phyloP scores from a whole-genome alignment of 2,888 invertebrate species.

The Sclerodermus sp. region DNA sequence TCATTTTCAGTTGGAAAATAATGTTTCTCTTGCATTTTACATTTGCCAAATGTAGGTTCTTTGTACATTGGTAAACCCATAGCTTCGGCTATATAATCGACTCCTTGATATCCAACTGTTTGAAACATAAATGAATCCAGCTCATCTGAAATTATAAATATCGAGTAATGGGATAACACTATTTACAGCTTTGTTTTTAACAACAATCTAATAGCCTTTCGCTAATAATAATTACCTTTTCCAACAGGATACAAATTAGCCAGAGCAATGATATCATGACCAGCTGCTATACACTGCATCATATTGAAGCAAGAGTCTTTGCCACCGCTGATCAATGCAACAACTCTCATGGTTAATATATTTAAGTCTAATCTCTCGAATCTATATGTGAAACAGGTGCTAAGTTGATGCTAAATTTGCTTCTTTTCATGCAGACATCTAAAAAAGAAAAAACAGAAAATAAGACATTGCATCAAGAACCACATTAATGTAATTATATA shows the following conservation, averaged over 20 bases:
- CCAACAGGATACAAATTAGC: constrained; percentile 90
- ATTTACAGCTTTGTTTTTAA: background rate
- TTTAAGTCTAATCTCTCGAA: constrained; percentile 11
- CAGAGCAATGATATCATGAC: constrained; percentile 92
- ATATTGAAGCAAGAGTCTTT: constrained; percentile 99
- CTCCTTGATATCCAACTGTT: constrained; percentile 95
- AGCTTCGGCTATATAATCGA: constrained; percentile 89
- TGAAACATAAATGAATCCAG: constrained; percentile 99
- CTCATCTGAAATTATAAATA: constrained; percentile 68
- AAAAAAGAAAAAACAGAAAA: constrained; percentile 25
- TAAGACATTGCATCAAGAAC: too few species aligned
- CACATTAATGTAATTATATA: background rate
- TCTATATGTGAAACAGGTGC: constrained; percentile 21
- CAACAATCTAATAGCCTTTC: background rate
- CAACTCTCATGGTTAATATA: constrained; percentile 74
- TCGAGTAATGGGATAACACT: background rate
- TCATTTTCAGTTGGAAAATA: constrained; percentile 83
- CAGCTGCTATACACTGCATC: constrained; percentile 95
- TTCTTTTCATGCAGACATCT: constrained; percentile 44
- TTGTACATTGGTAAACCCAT: constrained; percentile 91
- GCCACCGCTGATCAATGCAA: constrained; percentile 93
- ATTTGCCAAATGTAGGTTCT: constrained; percentile 79
- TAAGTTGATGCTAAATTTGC: constrained; percentile 4
- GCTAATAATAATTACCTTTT: constrained; percentile 65
- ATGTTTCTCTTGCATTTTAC: constrained; percentile 75